phyloP scores from a whole-genome alignment of 2,113 vertebrate species.

The Equus przewalskii region DNA sequence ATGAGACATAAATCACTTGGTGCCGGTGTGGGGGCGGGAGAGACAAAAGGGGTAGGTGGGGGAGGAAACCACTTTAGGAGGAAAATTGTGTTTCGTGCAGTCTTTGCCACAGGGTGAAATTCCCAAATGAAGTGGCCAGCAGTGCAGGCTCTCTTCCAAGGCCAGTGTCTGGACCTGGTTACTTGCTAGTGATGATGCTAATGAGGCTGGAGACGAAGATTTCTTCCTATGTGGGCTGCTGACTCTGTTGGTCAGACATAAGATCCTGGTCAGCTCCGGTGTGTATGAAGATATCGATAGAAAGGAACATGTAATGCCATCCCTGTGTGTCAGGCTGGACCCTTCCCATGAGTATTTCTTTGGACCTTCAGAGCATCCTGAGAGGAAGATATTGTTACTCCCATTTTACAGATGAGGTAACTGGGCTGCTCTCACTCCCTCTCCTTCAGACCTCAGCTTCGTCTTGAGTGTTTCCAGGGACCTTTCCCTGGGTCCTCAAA shows the following conservation, averaged over 20 bases:
- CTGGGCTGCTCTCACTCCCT: background rate
- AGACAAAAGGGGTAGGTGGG: background rate
- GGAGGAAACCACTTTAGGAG: slow-evolving; percentile 43
- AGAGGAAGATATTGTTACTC: background rate
- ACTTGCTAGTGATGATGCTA: background rate
- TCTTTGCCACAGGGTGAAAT: background rate
- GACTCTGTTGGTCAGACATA: background rate
- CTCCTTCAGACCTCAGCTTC: background rate
- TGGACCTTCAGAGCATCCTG: background rate
- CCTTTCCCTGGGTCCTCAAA: background rate
- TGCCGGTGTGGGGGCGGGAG: background rate
- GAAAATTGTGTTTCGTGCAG: background rate
- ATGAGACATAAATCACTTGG: slow-evolving; percentile 76
- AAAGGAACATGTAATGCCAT: background rate
- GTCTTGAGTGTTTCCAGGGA: background rate
- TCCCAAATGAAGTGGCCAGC: background rate
- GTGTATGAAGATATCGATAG: background rate
- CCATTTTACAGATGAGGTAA: background rate
- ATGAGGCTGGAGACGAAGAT: background rate
- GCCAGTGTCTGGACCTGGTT: background rate
- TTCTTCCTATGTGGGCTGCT: background rate
- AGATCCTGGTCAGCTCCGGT: background rate
- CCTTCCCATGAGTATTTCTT: background rate
- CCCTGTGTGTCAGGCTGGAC: background rate
- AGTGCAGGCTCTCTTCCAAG: background rate